Conservation (phyloP, 1,140 invertebrate species). For the Hyles euphorbiae region DNA sequence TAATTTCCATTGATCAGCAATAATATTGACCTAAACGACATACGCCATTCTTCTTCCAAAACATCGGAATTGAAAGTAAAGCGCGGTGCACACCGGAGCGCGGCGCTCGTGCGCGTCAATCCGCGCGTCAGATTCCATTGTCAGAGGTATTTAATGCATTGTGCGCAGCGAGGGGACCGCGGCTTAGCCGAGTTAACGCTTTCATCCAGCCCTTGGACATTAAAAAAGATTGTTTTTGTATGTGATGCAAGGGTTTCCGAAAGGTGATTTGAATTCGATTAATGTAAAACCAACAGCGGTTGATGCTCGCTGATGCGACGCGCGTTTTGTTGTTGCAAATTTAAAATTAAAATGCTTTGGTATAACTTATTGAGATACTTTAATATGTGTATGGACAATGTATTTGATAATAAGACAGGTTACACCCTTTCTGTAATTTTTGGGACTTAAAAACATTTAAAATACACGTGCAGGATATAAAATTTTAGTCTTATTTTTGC, state of each 20-base stretch:
- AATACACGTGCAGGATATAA: too few relatives aligned
- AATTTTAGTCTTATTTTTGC: too few relatives aligned
- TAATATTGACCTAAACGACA: neutral
- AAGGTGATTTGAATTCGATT: conserved; percentile 6
- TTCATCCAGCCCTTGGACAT: conserved; percentile 20
- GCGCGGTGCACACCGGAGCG: conserved; percentile 33
- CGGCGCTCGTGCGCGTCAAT: conserved; percentile 41
- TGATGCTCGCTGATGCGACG: neutral
- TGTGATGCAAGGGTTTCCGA: conserved; percentile 6
- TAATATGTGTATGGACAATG: too few relatives aligned
- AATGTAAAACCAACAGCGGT: conserved; percentile 2
- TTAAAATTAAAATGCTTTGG: too few relatives aligned
- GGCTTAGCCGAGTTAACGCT: neutral
- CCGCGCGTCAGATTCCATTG: conserved; percentile 36
- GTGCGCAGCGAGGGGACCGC: conserved; percentile 22
- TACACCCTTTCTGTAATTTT: too few relatives aligned
- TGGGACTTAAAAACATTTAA: too few relatives aligned
- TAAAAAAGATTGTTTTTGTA: conserved; percentile 32
- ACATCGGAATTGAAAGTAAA: conserved; percentile 19
- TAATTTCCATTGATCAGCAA: too few relatives aligned
- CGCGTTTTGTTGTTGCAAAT: too few relatives aligned
- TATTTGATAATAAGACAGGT: too few relatives aligned
- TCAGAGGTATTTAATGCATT: conserved; percentile 38
- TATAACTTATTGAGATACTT: too few relatives aligned
- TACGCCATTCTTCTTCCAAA: conserved; percentile 6